Evolutionary conservation across 2,113 vertebrate species (phyloP).

Genomic region (Trinectes maculatus): DNA sequence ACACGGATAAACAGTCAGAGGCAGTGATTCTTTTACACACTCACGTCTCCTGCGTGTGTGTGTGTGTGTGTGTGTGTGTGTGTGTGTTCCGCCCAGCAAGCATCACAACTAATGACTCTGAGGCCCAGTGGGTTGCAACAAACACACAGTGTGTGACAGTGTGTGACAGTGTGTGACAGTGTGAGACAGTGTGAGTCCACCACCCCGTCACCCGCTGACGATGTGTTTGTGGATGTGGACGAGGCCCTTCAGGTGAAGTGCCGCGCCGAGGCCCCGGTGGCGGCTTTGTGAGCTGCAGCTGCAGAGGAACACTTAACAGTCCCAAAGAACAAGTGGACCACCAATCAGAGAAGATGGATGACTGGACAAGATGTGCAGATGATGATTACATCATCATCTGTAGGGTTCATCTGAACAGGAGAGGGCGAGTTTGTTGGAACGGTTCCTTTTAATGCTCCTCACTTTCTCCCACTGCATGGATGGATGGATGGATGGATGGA

Average conservation of each 20-base stretch:
- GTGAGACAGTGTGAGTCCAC: slow-evolving; percentile 2
- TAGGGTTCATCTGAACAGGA: slow-evolving; percentile 58
- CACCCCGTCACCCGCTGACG: not conserved
- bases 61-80: slow-evolving; percentile 3
- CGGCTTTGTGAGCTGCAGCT: slow-evolving; percentile 19
- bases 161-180: no score
- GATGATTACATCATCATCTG: slow-evolving; percentile 59
- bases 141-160: no score
- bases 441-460: slow-evolving; percentile 27
- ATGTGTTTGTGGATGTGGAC: slow-evolving; percentile 1
- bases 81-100: not conserved
- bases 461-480: not conserved
- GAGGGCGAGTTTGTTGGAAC: slow-evolving; percentile 29
- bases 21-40: slow-evolving; percentile 8
- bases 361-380: slow-evolving; percentile 43
- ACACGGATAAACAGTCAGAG: slow-evolving; percentile 21
- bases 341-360: slow-evolving; percentile 37
- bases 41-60: slow-evolving; percentile 6
- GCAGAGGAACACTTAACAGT: slow-evolving; percentile 25
- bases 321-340: slow-evolving; percentile 14
- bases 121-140: slow-evolving; percentile 16
- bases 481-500: slow-evolving; percentile 6
- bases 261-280: no score
- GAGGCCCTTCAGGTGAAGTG: slow-evolving; percentile 4
- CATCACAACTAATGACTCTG: slow-evolving; percentile 20